These are phyloP conservation scores for Odocoileus hemionus DNA, from an alignment of 2,113 vertebrate genomes.

Conservation along the genomic window DNA sequence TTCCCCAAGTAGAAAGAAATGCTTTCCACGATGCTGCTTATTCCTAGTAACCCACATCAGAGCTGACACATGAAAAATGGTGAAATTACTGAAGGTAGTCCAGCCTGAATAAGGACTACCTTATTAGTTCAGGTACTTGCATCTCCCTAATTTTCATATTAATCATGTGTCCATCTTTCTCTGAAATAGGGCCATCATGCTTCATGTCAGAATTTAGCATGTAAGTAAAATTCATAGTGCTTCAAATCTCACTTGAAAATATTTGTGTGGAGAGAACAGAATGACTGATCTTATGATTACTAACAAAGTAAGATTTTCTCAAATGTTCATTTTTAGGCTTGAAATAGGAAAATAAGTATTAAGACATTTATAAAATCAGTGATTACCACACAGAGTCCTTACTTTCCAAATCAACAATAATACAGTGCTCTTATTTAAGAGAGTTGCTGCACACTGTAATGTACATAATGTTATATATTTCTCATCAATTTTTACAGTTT, in stretches of 20 bases:
- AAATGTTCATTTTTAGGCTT: conserved; percentile 61
- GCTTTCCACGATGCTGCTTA: conserved; percentile 83
- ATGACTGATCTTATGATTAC: conserved; percentile 79
- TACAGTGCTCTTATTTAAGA: conserved; percentile 64
- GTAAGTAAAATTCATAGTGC: conserved; percentile 90
- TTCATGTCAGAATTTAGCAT: conserved; percentile 86
- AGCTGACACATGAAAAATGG: conserved; percentile 98
- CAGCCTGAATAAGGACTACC: conserved; percentile 95
- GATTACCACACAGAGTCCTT: conserved; percentile 12
- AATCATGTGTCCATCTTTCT: conserved; percentile 93
- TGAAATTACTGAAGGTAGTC: conserved; percentile 93
- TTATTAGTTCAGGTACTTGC: conserved; percentile 99
- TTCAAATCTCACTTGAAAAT: conserved; percentile 87
- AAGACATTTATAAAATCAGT: conserved; percentile 43
- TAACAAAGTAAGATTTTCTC: conserved; percentile 68
- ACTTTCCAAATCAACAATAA: conserved; percentile 57
- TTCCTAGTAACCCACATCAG: conserved; percentile 87
- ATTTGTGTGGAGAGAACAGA: conserved; percentile 82
- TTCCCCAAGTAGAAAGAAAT: conserved; percentile 85
- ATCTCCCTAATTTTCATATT: conserved; percentile 97
- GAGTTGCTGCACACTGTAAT: conserved; percentile 62
- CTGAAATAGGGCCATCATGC: conserved; percentile 85
- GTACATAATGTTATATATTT: conserved; percentile 81
- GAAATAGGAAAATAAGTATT: conserved; percentile 20
- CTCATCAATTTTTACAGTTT: conserved; percentile 92